Percentiles rank a stretch among this genome's conserved stretches.
phyloP scores from a whole-genome alignment of 2,797 vertebrate species.

The Tinamus major region DNA sequence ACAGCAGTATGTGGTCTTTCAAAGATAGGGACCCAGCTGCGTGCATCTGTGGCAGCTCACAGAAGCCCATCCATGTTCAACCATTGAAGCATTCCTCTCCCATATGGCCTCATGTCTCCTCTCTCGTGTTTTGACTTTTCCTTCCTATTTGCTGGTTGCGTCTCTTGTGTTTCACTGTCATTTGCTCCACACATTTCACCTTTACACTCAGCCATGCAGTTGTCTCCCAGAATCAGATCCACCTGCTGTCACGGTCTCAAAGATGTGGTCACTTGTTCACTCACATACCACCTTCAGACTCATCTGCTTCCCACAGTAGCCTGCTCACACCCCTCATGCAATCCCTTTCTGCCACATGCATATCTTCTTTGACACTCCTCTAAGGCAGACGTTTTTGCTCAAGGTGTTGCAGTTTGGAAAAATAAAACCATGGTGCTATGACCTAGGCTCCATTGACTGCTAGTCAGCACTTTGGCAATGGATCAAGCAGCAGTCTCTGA shows the following conservation, averaged over 20 bases:
- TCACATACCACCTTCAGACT: neutral
- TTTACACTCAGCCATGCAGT: accelerated
- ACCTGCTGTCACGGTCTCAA: neutral
- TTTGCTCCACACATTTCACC: neutral
- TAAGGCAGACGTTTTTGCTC: constrained; percentile 30
- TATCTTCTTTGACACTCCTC: neutral
- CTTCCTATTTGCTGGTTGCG: neutral
- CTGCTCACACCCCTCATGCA: accelerated
- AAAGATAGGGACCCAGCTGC: neutral
- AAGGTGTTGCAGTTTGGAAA: constrained; percentile 33
- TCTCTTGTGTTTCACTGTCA: neutral
- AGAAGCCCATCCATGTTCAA: neutral
- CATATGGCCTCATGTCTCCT: accelerated
- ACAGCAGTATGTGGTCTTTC: neutral
- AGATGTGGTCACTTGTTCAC: accelerated
- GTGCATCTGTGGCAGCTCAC: accelerated
- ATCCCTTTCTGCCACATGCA: neutral
- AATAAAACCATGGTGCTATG: constrained; percentile 22
- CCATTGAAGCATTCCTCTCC: neutral
- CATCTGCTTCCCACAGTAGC: neutral
- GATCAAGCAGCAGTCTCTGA: constrained; percentile 33
- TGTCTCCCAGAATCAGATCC: neutral
- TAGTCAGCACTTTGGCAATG: constrained; percentile 49
- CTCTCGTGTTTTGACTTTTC: neutral
- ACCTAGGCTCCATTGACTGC: constrained; percentile 15